These are phyloP conservation scores for Scarus forsteni DNA, from an alignment of 2,797 vertebrate genomes.

Conservation along the genomic window DNA sequence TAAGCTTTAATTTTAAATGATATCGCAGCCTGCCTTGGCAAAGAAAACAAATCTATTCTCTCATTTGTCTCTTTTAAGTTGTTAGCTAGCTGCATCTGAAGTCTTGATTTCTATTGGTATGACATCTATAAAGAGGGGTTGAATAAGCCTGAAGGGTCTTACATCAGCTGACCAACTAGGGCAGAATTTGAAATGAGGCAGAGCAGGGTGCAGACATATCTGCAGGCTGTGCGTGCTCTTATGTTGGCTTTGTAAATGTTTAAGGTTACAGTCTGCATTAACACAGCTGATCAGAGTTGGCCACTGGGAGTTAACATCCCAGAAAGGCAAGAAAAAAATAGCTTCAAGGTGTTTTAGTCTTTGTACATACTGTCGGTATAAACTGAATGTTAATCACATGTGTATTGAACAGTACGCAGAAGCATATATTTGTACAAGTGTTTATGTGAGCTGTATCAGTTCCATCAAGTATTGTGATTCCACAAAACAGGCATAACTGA, in stretches of 20 bases:
- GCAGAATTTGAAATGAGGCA: conserved; percentile 47
- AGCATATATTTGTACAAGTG: no score
- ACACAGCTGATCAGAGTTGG: conserved; percentile 42
- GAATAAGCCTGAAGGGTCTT: conserved; percentile 57
- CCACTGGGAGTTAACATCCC: conserved; percentile 22
- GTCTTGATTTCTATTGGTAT: conserved; percentile 47
- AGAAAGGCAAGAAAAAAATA: background rate
- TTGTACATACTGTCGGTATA: no score
- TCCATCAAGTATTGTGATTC: no score
- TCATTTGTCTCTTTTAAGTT: conserved; percentile 36
- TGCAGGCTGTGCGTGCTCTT: conserved; percentile 42
- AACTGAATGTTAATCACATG: no score
- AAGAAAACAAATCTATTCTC: conserved; percentile 34
- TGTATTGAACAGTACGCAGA: no score
- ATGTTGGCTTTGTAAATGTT: conserved; percentile 51
- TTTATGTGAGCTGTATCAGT: no score
- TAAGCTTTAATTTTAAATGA: conserved; percentile 32
- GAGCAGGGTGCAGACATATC: conserved; percentile 50
- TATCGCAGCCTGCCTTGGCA: conserved; percentile 26
- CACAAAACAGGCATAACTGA: no score
- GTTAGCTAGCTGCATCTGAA: conserved; percentile 38
- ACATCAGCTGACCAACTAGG: conserved; percentile 65
- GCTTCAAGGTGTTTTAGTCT: no score
- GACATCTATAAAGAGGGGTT: conserved; percentile 38
- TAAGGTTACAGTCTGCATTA: conserved; percentile 41